Evolutionary conservation across 2,888 invertebrate species (phyloP).

Genomic region (Epinotia bilunana): DNA sequence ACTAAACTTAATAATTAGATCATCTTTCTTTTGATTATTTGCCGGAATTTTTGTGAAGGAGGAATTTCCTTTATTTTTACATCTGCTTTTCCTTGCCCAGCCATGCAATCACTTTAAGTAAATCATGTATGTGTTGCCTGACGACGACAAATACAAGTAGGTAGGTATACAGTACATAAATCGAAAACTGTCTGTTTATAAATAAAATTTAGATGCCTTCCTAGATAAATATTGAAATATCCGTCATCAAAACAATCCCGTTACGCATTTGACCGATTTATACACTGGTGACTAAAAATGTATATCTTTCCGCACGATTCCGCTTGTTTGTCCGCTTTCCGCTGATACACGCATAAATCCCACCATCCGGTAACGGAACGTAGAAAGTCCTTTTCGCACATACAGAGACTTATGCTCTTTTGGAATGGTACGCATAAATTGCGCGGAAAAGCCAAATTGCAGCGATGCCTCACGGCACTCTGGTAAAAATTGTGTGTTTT

Average conservation of each 20-base stretch:
- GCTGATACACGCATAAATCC: constrained; percentile 79
- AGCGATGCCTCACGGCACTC: constrained; percentile 74
- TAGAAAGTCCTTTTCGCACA: background rate
- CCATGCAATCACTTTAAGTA: too few relatives aligned
- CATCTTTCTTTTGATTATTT: too few relatives aligned
- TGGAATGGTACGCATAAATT: constrained; percentile 71
- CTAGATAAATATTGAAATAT: constrained; percentile 54
- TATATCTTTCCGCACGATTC: constrained; percentile 74
- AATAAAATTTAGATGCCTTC: background rate
- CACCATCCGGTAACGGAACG: background rate
- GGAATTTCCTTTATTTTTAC: too few relatives aligned
- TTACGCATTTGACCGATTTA: constrained; percentile 75
- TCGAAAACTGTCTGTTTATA: too few relatives aligned
- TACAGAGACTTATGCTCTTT: background rate
- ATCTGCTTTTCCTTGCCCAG: too few relatives aligned
- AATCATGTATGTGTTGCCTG: too few relatives aligned
- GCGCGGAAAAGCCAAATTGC: constrained; percentile 80
- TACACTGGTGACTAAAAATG: constrained; percentile 69
- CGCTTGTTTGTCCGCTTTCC: constrained; percentile 79
- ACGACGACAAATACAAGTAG: too few relatives aligned
- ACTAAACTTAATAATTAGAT: background rate
- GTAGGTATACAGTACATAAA: too few relatives aligned
- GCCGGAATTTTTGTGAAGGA: too few relatives aligned
- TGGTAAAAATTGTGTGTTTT: constrained; percentile 78
- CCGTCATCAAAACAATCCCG: constrained; percentile 62